Percentiles rank a stretch among this genome's conserved stretches.
phyloP scores from a whole-genome alignment of 2,797 vertebrate species.

The Apogon talboti region DNA sequence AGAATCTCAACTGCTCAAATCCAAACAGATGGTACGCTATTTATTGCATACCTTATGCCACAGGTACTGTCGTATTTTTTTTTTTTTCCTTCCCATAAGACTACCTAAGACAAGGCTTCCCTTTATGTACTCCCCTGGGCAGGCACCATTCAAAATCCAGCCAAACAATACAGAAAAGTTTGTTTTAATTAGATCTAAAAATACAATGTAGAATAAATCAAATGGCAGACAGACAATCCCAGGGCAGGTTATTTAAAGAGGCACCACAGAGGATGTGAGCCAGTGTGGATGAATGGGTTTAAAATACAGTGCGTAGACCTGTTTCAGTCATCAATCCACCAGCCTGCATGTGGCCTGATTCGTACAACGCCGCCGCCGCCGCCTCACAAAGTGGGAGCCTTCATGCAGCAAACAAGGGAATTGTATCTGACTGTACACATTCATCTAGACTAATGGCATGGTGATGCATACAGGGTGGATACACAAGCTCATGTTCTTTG shows the following conservation, averaged over 20 bases:
- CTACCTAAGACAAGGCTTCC: slow-evolving; percentile 60
- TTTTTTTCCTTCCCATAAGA: slow-evolving; percentile 38
- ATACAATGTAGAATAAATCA: slow-evolving; percentile 75
- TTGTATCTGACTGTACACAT: slow-evolving; percentile 73
- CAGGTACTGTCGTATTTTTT: slow-evolving; percentile 59
- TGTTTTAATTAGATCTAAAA: slow-evolving; percentile 79
- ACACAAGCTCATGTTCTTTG: slow-evolving; percentile 74
- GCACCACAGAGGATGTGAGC: slow-evolving; percentile 54
- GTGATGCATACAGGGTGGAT: slow-evolving; percentile 71
- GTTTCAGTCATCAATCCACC: slow-evolving; percentile 70
- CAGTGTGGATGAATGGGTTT: slow-evolving; percentile 72
- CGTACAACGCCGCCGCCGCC: slow-evolving; percentile 40
- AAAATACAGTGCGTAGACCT: slow-evolving; percentile 61
- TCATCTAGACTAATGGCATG: slow-evolving; percentile 74
- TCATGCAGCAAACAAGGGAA: slow-evolving; percentile 76
- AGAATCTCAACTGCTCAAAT: slow-evolving; percentile 69
- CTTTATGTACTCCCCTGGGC: slow-evolving; percentile 62
- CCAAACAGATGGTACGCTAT: slow-evolving; percentile 81
- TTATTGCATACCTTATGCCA: slow-evolving; percentile 79
- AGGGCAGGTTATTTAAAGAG: slow-evolving; percentile 70
- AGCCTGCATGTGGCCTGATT: slow-evolving; percentile 70
- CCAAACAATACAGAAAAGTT: slow-evolving; percentile 67
- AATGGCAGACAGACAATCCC: slow-evolving; percentile 61
- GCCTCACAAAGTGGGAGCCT: slow-evolving; percentile 61
- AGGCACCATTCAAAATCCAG: slow-evolving; percentile 47